Evolutionary conservation across 2,113 vertebrate genomes (phyloP).

Genomic region (Raja brachyura): DNA sequence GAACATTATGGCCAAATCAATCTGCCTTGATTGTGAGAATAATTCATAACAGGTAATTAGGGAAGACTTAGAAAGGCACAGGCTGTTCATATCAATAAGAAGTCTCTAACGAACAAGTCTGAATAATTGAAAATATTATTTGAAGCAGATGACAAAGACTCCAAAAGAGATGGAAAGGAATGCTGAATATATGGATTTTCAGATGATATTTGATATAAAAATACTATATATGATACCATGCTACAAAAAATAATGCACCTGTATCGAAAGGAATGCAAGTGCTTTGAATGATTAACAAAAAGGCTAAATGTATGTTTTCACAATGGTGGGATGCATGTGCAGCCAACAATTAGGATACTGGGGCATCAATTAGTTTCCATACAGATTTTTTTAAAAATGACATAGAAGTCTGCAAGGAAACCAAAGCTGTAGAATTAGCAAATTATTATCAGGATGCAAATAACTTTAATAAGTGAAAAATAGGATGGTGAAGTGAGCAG

Average conservation of each 20-base stretch:
- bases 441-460: not conserved
- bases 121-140: not conserved
- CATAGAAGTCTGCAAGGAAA: not conserved
- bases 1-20: not conserved
- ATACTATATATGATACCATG: not conserved
- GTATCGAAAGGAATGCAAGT: not conserved
- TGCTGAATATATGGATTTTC: not conserved
- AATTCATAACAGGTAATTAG: not conserved
- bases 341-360: not conserved
- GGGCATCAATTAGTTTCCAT: not conserved
- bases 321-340: not conserved
- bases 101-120: not conserved
- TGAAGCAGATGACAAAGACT: not conserved
- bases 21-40: not conserved
- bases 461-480: not conserved
- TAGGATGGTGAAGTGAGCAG: not conserved
- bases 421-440: not conserved
- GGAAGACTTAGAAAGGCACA: not conserved
- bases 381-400: not conserved
- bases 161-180: not conserved
- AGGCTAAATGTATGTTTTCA: conserved; percentile 5
- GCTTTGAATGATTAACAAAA: not conserved
- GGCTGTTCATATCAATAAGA: not conserved
- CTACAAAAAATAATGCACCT: not conserved
- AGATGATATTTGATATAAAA: not conserved